Evolutionary conservation across 2,113 vertebrate genomes (phyloP).

Genomic region (Procavia capensis): DNA sequence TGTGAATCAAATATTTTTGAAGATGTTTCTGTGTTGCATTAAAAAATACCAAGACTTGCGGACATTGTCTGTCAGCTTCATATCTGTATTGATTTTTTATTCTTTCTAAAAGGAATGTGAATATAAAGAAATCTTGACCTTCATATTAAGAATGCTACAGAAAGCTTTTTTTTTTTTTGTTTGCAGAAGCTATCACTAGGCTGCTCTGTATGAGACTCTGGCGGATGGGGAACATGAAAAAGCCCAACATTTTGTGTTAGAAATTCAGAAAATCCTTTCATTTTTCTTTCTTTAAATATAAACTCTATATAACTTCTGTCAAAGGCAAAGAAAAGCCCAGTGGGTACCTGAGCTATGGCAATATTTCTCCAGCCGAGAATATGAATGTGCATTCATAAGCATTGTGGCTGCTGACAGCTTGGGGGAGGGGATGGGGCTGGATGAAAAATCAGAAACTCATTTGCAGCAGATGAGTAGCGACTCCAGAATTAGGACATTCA

Average conservation of each 20-base stretch:
- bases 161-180: conserved; percentile 47
- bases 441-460: not conserved
- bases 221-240: not conserved
- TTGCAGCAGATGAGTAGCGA: not conserved
- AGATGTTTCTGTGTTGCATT: not conserved
- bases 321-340: conserved; percentile 71
- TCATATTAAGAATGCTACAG: conserved; percentile 25
- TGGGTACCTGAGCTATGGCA: conserved; percentile 42
- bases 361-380: conserved; percentile 47
- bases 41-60: conserved; percentile 4
- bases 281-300: conserved; percentile 73
- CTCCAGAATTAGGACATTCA: not conserved
- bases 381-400: conserved; percentile 35
- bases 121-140: conserved; percentile 73
- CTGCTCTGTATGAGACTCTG: not conserved
- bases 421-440: not conserved
- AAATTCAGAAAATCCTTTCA: conserved; percentile 64
- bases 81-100: conserved; percentile 72
- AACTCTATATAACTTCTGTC: conserved; percentile 65
- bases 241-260: conserved; percentile 53
- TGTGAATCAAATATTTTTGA: not conserved
- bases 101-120: conserved; percentile 68
- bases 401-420: not conserved
- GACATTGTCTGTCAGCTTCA: conserved; percentile 30
- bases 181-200: not conserved